These are phyloP conservation scores for Seriola aureovittata DNA, from an alignment of 2,113 vertebrate species.

Conservation along the genomic window DNA sequence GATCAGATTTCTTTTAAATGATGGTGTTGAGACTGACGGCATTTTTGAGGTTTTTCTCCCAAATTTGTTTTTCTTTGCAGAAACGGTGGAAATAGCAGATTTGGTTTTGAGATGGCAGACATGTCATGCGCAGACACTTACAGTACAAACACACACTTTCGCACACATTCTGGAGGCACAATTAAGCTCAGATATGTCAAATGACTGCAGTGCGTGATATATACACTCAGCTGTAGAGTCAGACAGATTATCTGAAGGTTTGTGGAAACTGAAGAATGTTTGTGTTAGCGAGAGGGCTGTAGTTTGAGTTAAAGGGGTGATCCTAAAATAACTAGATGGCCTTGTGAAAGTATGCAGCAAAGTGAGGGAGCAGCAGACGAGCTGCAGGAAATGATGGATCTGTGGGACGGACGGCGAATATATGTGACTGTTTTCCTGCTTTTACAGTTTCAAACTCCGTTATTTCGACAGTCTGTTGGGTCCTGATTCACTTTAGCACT, in stretches of 20 bases:
- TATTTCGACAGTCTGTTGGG: not conserved
- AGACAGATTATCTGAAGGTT: slow-evolving; percentile 57
- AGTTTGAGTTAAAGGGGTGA: slow-evolving; percentile 71
- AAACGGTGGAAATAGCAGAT: slow-evolving; percentile 66
- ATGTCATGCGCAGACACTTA: slow-evolving; percentile 58
- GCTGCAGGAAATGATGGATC: slow-evolving; percentile 66
- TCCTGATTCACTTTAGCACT: not conserved
- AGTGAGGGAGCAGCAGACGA: slow-evolving; percentile 48
- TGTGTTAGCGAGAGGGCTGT: slow-evolving; percentile 65
- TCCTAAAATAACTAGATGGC: slow-evolving; percentile 80
- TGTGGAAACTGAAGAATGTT: slow-evolving; percentile 72
- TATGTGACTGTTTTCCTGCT: slow-evolving; percentile 20
- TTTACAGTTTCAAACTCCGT: not conserved
- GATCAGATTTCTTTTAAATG: slow-evolving; percentile 75
- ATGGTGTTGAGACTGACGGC: slow-evolving; percentile 66
- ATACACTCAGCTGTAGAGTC: slow-evolving; percentile 44
- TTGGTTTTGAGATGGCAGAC: slow-evolving; percentile 53
- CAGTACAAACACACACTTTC: slow-evolving; percentile 34
- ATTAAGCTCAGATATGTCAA: slow-evolving; percentile 28
- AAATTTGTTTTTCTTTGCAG: slow-evolving; percentile 70
- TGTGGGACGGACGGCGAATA: slow-evolving; percentile 5
- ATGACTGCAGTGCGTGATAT: slow-evolving; percentile 14
- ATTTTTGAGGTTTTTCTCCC: slow-evolving; percentile 83
- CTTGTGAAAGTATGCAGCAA: slow-evolving; percentile 76
- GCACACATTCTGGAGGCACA: slow-evolving; percentile 18